Evolutionary conservation across 2,888 invertebrate genomes (phyloP), one percentile per base, ranked within the genome.

Genomic region (Hyppa rectilinea): DNA sequence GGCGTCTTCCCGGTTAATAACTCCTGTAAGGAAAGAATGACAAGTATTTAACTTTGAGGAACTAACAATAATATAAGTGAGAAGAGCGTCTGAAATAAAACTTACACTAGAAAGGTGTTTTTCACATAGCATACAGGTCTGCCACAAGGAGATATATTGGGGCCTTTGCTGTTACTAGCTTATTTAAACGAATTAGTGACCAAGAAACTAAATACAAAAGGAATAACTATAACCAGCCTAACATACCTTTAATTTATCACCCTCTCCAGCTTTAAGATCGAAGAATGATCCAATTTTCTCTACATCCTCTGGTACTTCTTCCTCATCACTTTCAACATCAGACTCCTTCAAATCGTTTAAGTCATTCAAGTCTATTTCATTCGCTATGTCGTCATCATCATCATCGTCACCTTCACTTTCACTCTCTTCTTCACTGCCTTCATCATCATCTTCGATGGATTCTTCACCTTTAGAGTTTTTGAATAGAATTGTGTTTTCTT

Each of bases 1-100:
- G 97, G 94, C 12, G 97, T 94, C 84, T 97, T 97, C 49, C 96
- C 96, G 59, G 94, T 89, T 26, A 99, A 90, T 65, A 98, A 88
- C 83, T 96, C 94, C 89, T 97, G 90, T 31, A 92, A 93, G 3
- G 17, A 36, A 36, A 76, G 3, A 69, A 71, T 69, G 3, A 47
- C 17, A 59, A 59, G 9, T n/a, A 29, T n/a, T 29, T 31, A 47
- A 59, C n/a, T 29, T 12, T 29, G n/a, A 45, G 14, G 45, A 59
- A 58, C 2, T 49, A 49, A 45, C 45, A 36, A 26, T 49, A 26
- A 6, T 26, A 45, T 45, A 47, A 45, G 45, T 7, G 45, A 45
- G 14, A 23, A 47, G 5, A 47, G 47, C 12, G 47, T 12, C 20
- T 23, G 47, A 10, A 47, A 47, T 2, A 1, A 2, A 29, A 26